Base-by-base conservation (phyloP, 2,797 vertebrate species). In the Remorina albescens region DNA sequence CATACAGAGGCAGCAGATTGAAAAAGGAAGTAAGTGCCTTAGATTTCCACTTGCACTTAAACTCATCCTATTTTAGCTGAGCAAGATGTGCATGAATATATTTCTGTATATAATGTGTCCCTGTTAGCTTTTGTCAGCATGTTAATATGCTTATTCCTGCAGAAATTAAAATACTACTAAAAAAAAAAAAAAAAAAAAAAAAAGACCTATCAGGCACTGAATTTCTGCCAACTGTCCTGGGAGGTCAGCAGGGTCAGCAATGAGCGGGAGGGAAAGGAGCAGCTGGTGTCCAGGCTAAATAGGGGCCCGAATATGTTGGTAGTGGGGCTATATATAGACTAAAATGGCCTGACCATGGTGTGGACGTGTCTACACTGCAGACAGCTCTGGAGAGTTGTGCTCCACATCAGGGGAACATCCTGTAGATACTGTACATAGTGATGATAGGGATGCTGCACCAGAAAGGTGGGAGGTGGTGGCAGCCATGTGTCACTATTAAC, bases 201-300 rank as follows among this genome's bases (percentile, higher is more conserved):
- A 62, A 61, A 76, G 16, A 39, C 6, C 2, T 2, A 26, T 69
- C 30, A 56, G 10, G 23, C 34, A 8, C 9, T 55, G 62, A 59
- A 51, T 32, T 30, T 67, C 21, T 56, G 34, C 37, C 28, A 74
- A 63, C 54, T 67, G 47, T 71, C 46, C 74, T 1, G 3, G 54
- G 46, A 73, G 84, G 62, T 87, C 77, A 55, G 37, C 5, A 0
- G 36, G 67, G 66, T 66, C 66, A 60, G 56, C 16, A 6, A 42
- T 53, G 71, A 63, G 71, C 10, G 12, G 60, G 82, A 88, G 60
- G 69, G 82, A 83, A 86, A 74, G 76, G 56, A 87, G 77, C 90
- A 91, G 88, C 88, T 90, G 92, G 82, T 82, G 74, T 86, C 67
- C 80, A 58, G 81, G 67, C 73, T 67, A 80, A 84, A 83, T 60